Conservation (phyloP, 1,140 invertebrate species). For the Drosophila persimilis region DNA sequence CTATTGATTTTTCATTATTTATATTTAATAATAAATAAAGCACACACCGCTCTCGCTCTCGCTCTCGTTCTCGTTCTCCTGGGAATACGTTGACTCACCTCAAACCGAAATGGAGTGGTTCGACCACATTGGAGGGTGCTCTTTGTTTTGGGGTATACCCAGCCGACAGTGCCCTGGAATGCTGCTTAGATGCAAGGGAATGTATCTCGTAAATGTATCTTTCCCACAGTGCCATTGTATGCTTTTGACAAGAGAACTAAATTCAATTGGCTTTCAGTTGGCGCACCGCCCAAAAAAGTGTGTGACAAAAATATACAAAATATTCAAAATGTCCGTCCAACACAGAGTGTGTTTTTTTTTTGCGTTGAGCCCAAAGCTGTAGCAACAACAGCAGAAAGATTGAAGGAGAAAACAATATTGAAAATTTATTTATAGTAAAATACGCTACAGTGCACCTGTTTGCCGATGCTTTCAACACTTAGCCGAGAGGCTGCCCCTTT, state of each 20-base stretch:
- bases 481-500: not conserved
- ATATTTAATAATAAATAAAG: constrained; percentile 63
- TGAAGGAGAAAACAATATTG: constrained; percentile 51
- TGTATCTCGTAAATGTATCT: no score
- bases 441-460: constrained; percentile 72
- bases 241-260: constrained; percentile 28
- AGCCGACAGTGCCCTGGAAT: no score
- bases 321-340: constrained; percentile 9
- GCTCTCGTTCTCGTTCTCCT: not conserved
- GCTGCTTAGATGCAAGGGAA: no score
- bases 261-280: constrained; percentile 44
- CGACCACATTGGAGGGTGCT: constrained; percentile 35
- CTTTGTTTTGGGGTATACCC: no score
- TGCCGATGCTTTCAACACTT: constrained; percentile 24
- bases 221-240: no score
- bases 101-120: constrained; percentile 38
- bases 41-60: not conserved
- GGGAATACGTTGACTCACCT: constrained; percentile 38
- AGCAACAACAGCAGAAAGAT: not conserved
- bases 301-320: constrained; percentile 27
- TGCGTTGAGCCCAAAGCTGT: not conserved
- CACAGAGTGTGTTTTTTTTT: not conserved
- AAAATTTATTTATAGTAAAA: constrained; percentile 77
- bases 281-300: constrained; percentile 3
- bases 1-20: constrained; percentile 65